These are phyloP conservation scores for Lasioglossum leucozonium DNA, from an alignment of 2,888 invertebrate genomes.

Conservation along the genomic window DNA sequence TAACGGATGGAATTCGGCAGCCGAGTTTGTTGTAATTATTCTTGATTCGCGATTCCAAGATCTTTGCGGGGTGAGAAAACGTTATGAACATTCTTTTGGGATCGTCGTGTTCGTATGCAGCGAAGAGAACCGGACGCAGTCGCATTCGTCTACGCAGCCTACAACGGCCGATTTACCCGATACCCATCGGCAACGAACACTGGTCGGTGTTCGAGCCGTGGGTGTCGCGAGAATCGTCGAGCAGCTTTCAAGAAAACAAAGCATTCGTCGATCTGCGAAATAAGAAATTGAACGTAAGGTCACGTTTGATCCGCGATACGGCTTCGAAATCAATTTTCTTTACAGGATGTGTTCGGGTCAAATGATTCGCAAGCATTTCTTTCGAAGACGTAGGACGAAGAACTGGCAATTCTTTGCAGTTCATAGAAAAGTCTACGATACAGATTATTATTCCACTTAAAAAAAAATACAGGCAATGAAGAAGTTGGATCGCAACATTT, in stretches of 20 bases:
- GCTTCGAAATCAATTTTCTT: too few species aligned
- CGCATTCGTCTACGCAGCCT: background rate
- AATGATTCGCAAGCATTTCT: background rate
- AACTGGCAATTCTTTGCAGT: too few species aligned
- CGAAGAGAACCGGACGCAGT: constrained; percentile 10
- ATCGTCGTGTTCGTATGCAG: background rate
- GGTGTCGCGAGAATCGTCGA: background rate
- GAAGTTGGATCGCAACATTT: too few species aligned
- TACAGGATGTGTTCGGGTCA: too few species aligned
- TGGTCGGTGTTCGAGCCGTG: constrained; percentile 5
- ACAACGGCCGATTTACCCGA: background rate
- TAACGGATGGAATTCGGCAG: background rate
- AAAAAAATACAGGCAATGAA: too few species aligned
- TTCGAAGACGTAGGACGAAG: too few species aligned
- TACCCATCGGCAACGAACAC: constrained; percentile 14
- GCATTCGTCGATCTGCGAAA: background rate
- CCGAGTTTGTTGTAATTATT: background rate
- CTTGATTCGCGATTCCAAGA: background rate
- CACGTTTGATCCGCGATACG: too few species aligned
- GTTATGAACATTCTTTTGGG: background rate
- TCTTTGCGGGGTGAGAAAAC: background rate
- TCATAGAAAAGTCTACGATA: too few species aligned
- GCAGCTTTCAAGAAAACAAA: background rate
- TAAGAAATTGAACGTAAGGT: constrained; percentile 1
- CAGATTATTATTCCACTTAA: too few species aligned